A percentile compares a stretch with the other conserved stretches of the same genome.
Evolutionary conservation across 2,113 vertebrate genomes (phyloP).

Genomic region (Onychostruthus taczanowskii): DNA sequence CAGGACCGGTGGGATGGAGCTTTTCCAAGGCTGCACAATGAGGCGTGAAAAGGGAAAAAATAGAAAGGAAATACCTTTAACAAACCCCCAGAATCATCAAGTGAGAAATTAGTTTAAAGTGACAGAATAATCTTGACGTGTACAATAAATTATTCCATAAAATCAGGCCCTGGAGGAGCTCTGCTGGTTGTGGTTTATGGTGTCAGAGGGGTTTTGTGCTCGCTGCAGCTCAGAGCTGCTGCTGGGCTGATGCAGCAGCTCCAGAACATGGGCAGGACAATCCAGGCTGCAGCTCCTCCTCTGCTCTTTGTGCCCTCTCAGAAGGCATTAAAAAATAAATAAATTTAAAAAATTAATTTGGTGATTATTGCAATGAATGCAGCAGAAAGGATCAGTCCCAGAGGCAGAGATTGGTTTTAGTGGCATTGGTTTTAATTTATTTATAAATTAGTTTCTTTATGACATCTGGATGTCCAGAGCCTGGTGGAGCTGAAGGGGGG

Average conservation of each 20-base stretch:
- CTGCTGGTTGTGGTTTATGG: background rate
- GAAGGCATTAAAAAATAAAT: too few relatives aligned
- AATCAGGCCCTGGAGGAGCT: background rate
- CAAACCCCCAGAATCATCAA: background rate
- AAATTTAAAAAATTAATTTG: too few relatives aligned
- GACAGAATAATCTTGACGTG: fast-evolving
- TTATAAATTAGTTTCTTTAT: background rate
- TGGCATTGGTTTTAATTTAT: background rate
- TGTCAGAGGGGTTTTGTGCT: background rate
- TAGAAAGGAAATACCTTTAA: fast-evolving
- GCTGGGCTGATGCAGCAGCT: background rate
- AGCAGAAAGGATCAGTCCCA: background rate
- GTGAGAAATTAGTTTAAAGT: background rate
- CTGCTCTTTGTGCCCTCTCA: background rate
- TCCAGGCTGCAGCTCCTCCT: background rate
- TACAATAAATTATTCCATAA: background rate
- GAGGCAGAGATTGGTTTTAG: background rate
- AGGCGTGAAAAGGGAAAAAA: background rate
- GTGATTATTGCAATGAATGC: background rate
- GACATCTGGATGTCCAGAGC: background rate
- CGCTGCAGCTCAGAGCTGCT: background rate
- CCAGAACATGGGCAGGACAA: background rate
- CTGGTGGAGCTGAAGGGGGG: background rate
- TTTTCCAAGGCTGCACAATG: background rate
- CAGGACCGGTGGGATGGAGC: background rate